Base-by-base conservation (phyloP, 2,888 invertebrate species). In the Empis livida region DNA sequence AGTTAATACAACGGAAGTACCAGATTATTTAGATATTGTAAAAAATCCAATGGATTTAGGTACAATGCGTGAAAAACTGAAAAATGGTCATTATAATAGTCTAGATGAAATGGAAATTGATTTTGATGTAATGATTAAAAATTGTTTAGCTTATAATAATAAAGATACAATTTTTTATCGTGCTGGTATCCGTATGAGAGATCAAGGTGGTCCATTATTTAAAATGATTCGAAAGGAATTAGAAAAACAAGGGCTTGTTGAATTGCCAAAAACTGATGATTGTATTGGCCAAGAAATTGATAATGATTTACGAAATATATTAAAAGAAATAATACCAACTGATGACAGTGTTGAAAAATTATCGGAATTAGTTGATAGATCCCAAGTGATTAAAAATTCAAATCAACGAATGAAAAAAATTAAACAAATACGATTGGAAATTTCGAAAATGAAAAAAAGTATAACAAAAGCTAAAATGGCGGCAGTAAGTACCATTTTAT, bases 161-260 rank as follows among this genome's bases (percentile, higher is more conserved):
- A 89, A 90, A 62, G 94, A 95, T 58, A 95, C 95, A 0, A 85
- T 94, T 48, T 96, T 92, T 67, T 95, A 94, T 67, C 81, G 87
- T 46, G 86, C 92, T 2, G 95, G 88, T 1, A 73, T 88, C 2
- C 85, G 86, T 60, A 85, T 96, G 82, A 78, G 89, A 37, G 94
- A 94, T 56, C 89, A 90, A 69, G 92, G 93, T 49, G 76, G 78
- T 17, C 75, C 79, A 0, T 73, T 94, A 41, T 84, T 95, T 61
- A 79, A 84, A 2, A 81, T 83, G 59, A 84, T 87, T 10, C 76
- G 84, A 1, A 80, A 84, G 52, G 87, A 88, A 59, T 73, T 85
- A 32, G 63, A 68, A 43, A 59, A 61, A 6, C 67, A 65, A 45
- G 70, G 70, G 5, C 56, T 69, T 44, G 55, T 68, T 20, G 67